A percentile compares a stretch with the other conserved stretches of the same genome.
Evolutionary conservation across 2,797 vertebrate species (phyloP).

Genomic region (Clarias fuscus): DNA sequence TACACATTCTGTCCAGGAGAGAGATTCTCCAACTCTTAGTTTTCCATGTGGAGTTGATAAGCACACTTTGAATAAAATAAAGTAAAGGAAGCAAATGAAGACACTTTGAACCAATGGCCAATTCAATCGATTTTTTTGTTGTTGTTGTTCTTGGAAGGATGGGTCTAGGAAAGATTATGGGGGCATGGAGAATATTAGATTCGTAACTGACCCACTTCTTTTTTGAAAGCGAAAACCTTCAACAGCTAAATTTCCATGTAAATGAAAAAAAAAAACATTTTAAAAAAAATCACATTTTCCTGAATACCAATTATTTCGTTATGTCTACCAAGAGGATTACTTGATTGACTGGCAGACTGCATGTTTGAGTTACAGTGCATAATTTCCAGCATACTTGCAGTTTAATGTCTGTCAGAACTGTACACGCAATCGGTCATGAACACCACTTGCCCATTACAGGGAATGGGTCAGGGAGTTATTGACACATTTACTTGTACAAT

Average conservation of each 20-base stretch:
- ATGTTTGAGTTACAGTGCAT: background rate
- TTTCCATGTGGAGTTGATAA: conserved; percentile 16
- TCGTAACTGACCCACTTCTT: background rate
- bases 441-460: no score
- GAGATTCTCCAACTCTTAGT: background rate
- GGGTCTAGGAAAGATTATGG: conserved; percentile 21
- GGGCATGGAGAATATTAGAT: background rate
- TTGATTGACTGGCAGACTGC: background rate
- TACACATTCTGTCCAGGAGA: background rate
- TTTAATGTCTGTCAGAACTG: no score
- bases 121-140: background rate
- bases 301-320: background rate
- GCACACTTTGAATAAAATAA: no score
- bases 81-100: background rate
- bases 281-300: background rate
- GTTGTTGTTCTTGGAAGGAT: background rate
- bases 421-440: no score
- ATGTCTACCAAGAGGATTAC: background rate
- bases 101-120: background rate
- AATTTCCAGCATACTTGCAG: no score
- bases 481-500: background rate
- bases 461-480: no score
- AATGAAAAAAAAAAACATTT: background rate
- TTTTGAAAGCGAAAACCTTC: background rate
- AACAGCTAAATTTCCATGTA: background rate